Evolutionary conservation across 2,797 vertebrate genomes (phyloP).

Genomic region (Lepus townsendii): DNA sequence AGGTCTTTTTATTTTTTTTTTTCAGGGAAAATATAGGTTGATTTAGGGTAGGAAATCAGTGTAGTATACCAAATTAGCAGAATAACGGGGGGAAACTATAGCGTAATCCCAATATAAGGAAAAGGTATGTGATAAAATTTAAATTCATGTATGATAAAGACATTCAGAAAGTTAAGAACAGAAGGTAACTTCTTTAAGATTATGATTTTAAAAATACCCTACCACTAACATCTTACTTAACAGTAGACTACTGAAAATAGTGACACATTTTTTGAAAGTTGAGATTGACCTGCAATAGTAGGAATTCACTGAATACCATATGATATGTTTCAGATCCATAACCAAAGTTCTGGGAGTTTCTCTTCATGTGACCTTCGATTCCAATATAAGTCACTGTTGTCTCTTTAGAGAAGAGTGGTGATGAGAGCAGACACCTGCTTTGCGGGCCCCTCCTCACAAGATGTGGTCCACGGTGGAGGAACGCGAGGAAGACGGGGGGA

Average conservation of each 20-base stretch:
- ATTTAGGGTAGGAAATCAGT: conserved; percentile 14
- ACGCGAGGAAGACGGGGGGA: not conserved
- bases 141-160: not conserved
- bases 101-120: not conserved
- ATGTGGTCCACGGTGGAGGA: conserved; percentile 71
- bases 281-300: not conserved
- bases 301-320: not conserved
- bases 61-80: not conserved
- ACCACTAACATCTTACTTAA: not conserved
- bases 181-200: not conserved
- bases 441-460: conserved; percentile 55
- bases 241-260: not conserved
- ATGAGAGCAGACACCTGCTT: rapidly evolving
- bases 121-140: not conserved
- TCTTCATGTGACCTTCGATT: not conserved
- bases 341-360: not conserved
- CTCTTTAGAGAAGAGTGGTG: not conserved
- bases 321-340: not conserved
- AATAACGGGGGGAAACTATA: not conserved
- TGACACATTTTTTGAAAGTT: not conserved
- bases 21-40: not conserved
- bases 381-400: not conserved
- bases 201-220: not conserved
- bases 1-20: not conserved
- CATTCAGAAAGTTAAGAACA: not conserved